Evolutionary conservation across 2,888 invertebrate genomes (phyloP), one percentile per base, ranked within the genome.

Genomic region (Xestoiulus laeticollis): DNA sequence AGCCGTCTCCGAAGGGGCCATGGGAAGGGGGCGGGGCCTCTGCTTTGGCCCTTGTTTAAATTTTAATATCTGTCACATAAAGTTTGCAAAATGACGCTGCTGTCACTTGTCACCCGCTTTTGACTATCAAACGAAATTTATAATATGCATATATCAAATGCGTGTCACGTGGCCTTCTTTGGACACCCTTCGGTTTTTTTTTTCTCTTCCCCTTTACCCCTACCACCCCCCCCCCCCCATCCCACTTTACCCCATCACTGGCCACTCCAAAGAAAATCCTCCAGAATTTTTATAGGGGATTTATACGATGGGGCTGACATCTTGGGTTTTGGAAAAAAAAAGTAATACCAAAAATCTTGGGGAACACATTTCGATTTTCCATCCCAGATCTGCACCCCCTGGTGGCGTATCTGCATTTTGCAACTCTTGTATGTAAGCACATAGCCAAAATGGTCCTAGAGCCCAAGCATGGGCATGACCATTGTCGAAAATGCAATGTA

Each of bases 31-130:
- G 82, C 12, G 32, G 82, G 83, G 83, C 14, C 32, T 26, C 26
- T 19, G 83, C 83, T 83, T 32, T 33, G 38, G 83, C 38, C 44
- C 38, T 43, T 85, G 33, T 85, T 85, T 85, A 85, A 85, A 85
- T 85, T 85, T 85, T 85, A 85, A 85, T 85, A 85, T 85, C 85
- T 30, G 85, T 85, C 85, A 85, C 85, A 85, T 85, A 85, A 85
- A 85, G 85, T 85, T 85, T 5, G 83, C 30, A 83, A 83, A 83
- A 30, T 83, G 32, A 30, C 83, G 32, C 83, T 30, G 83, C 32
- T 83, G 83, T 83, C 83, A 83, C 83, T 83, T 85, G 85, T 85
- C 85, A 85, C 85, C 44, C 38, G 44, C 38, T n/a, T 85, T 85
- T 85, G 32, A 85, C 85, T 85, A 85, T 85, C 85, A 85, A 43